Percentiles rank a stretch among this genome's conserved stretches.
Evolutionary conservation across 1,140 invertebrate genomes (phyloP).

Genomic region (Lordiphosa clarofinis): DNA sequence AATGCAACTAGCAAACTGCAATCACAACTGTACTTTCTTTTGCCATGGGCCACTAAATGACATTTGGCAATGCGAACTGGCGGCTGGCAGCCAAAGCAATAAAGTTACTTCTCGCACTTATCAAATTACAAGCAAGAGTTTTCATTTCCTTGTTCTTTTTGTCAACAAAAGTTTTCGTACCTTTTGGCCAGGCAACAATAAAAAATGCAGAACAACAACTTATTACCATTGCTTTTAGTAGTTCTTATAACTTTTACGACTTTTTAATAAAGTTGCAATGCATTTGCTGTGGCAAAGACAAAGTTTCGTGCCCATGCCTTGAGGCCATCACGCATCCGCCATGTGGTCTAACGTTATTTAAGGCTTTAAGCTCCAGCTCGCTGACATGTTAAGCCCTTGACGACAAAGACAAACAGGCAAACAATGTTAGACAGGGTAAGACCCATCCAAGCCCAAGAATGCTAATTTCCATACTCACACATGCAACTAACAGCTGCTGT

Average conservation of each 20-base stretch:
- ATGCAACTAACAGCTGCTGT: too few species aligned
- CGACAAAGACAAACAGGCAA: slow-evolving; percentile 41
- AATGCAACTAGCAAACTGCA: slow-evolving; percentile 20
- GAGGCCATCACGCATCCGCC: slow-evolving; percentile 50
- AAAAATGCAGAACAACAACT: slow-evolving; percentile 64
- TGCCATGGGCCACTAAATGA: slow-evolving; percentile 10
- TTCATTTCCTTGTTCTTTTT: slow-evolving; percentile 22
- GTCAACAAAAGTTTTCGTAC: slow-evolving; percentile 38
- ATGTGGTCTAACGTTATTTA: slow-evolving; percentile 51
- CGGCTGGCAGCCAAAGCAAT: slow-evolving; percentile 18
- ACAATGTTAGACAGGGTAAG: slow-evolving; percentile 38
- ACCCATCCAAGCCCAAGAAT: slow-evolving; percentile 46
- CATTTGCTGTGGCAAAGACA: slow-evolving; percentile 71
- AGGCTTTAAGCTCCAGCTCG: slow-evolving; percentile 57
- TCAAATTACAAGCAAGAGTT: slow-evolving; percentile 39
- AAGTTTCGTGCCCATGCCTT: slow-evolving; percentile 50
- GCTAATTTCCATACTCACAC: slow-evolving; percentile 65
- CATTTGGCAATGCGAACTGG: slow-evolving; percentile 4
- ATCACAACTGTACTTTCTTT: slow-evolving; percentile 29
- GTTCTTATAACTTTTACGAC: slow-evolving; percentile 77
- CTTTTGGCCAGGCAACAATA: slow-evolving; percentile 24
- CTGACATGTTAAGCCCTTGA: slow-evolving; percentile 50
- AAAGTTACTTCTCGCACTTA: slow-evolving; percentile 41
- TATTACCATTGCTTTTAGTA: slow-evolving; percentile 77
- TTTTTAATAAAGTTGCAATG: slow-evolving; percentile 77